Base-by-base conservation (phyloP, 1,140 invertebrate species). In the Cardiocondyla obscurior region DNA sequence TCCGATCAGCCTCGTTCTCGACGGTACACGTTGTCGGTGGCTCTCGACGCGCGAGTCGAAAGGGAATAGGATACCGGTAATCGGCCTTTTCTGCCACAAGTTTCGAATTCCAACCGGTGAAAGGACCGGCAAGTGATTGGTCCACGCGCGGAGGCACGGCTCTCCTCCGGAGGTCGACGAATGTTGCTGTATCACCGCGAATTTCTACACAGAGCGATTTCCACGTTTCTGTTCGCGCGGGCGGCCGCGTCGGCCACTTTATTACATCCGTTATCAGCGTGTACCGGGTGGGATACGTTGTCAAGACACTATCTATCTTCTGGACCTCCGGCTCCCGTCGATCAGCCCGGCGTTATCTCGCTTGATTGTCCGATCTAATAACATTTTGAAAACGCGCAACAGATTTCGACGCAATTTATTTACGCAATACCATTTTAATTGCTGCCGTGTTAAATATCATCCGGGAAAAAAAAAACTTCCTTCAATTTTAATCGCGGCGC, bases 61-160 rank as follows among this genome's bases (percentile, higher is more conserved):
- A 85, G 58, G 65, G 70, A 60, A 85, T 58, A 82, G 79, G 44
- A 51, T 44, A 85, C 60, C 55, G 85, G 73, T 82, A 55, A 86
- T 70, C 81, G 77, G 64, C 85, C 83, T 89, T 81, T 67, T 70
- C 81, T 76, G 58, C 58, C 58, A 42, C 69, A 44, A 85, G 84
- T 62, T 89, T 90, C 82, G 86, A 85, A 91, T 90, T 88, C 90
- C 87, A 30, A 81, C 25, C 42, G 79, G 91, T 89, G 91, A 91
- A 90, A 92, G 91, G 88, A 69, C 72, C 60, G 77, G 14, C 42
- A n/a, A n/a, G 44, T 46, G 81, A 89, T 89, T 86, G 88, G 88
- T 44, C 7, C 30, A 5, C 10, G 5, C 30, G 4, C 22, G 64
- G 64, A 77, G 76, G 73, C 85, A 81, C 82, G 86, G 12, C 62